Evolutionary conservation across 2,797 vertebrate species (phyloP), one percentile per base, ranked within the genome.

Genomic region (Mormyrops attenuatus): DNA sequence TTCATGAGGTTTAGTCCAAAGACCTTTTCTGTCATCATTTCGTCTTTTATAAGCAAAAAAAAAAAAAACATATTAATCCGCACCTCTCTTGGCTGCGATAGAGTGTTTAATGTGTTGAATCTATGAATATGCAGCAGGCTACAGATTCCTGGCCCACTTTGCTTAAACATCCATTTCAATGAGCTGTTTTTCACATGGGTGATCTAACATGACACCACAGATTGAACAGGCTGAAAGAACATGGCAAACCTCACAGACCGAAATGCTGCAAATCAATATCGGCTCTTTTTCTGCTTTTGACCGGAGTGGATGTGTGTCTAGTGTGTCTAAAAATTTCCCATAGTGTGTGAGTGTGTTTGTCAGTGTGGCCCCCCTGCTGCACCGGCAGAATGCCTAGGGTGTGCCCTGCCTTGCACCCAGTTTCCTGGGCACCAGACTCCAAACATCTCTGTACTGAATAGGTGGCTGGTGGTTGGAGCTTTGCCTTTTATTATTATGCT

Each of bases 181-280:
- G 90, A 92, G 93, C 85, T 82, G 66, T 38, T 34, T 90, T 90
- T 88, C 86, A 88, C 34, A 52, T 89, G 26, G 47, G 73, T 86
- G 57, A 63, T 93, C 92, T 89, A 55, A 92, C 90, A 92, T 91
- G 90, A 93, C 90, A 88, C 87, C 69, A 90, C 90, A 90, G 91
- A 92, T 89, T 92, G 90, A 86, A 88, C 49, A 89, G 90, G 92
- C 89, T 91, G 53, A 50, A 85, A 26, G 85, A 69, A 91, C 89
- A 86, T 4, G 38, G 44, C 47, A 90, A 89, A 91, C 90, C 92
- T 87, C 90, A n/a, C 52, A 84, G 89, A 89, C 52, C 3, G 20
- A 88, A 84, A 66, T 52, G 47, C 4, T 57, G 22, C 52, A 22
- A 53, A 90, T 47, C 86, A 63, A 57, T 49, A 77, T 22, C 0